phyloP scores from a whole-genome alignment of 2,797 vertebrate species.

The Gorsachius magnificus region DNA sequence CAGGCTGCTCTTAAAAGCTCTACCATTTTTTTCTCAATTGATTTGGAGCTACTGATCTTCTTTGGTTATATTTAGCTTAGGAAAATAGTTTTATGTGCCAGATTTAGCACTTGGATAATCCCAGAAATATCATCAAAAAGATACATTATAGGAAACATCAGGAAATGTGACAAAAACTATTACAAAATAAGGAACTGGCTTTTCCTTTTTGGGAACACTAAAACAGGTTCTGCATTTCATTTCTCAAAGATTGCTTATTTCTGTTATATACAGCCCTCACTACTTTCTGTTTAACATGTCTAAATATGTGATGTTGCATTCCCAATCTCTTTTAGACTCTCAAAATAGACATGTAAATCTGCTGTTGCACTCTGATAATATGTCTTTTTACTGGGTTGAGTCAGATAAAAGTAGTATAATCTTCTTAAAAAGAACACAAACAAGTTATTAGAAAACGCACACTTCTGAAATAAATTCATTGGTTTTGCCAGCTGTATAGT shows the following conservation, averaged over 20 bases:
- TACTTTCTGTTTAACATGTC: background rate
- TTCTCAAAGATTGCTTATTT: background rate
- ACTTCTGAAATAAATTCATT: background rate
- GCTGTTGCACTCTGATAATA: background rate
- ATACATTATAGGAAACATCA: background rate
- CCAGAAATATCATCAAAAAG: background rate
- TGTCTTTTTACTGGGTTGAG: background rate
- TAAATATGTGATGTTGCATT: background rate
- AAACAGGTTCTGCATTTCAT: background rate
- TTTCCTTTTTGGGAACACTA: background rate
- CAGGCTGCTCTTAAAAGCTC: background rate
- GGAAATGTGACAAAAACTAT: background rate
- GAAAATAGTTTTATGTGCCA: background rate
- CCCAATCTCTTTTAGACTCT: background rate
- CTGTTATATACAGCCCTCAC: background rate
- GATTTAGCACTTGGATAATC: background rate
- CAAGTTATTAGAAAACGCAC: background rate
- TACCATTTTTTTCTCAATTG: background rate
- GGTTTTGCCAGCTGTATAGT: background rate
- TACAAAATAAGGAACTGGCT: background rate
- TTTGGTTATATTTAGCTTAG: background rate
- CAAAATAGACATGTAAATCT: background rate
- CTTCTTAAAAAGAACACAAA: background rate
- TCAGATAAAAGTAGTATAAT: background rate
- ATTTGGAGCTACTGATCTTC: background rate